These are phyloP conservation scores for Euglossa dilemma DNA, from an alignment of 1,140 invertebrate genomes.

Conservation along the genomic window DNA sequence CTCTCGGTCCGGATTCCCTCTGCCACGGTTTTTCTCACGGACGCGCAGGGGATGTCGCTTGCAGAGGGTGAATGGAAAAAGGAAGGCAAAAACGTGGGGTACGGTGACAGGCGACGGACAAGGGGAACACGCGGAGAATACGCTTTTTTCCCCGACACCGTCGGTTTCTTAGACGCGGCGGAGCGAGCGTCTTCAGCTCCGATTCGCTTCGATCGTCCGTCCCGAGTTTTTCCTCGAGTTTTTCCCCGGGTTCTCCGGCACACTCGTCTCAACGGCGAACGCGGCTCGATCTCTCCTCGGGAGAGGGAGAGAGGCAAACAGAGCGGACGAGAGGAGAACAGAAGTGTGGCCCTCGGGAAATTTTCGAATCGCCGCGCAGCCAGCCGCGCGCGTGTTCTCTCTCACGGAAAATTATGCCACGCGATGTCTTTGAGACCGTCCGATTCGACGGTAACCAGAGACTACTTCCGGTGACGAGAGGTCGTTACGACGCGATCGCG, in stretches of 20 bases:
- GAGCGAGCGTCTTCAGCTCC: not conserved
- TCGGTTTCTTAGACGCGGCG: constrained; percentile 29
- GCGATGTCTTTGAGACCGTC: constrained; percentile 37
- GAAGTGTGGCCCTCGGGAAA: constrained; percentile 46
- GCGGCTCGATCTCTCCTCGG: not conserved
- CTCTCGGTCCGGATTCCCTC: not conserved
- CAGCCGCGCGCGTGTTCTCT: constrained; percentile 48
- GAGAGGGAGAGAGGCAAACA: constrained; percentile 2
- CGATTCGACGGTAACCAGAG: constrained; percentile 47
- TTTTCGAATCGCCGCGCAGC: constrained; percentile 37
- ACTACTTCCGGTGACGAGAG: not conserved
- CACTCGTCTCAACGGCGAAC: constrained; percentile 2
- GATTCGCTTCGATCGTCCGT: constrained; percentile 50
- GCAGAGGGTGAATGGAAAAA: constrained; percentile 18
- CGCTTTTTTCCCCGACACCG: constrained; percentile 6
- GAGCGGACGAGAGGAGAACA: constrained; percentile 13
- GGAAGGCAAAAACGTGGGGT: constrained; percentile 8
- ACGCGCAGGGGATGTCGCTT: not conserved
- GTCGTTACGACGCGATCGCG: not conserved
- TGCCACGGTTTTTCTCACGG: constrained; percentile 24
- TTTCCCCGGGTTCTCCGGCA: not conserved
- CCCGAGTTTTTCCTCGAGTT: not conserved
- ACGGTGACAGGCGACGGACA: constrained; percentile 37
- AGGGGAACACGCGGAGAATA: constrained; percentile 38
- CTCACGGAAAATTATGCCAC: constrained; percentile 57